These are phyloP conservation scores for Canis aureus DNA, from an alignment of 2,113 vertebrate species.

Conservation along the genomic window DNA sequence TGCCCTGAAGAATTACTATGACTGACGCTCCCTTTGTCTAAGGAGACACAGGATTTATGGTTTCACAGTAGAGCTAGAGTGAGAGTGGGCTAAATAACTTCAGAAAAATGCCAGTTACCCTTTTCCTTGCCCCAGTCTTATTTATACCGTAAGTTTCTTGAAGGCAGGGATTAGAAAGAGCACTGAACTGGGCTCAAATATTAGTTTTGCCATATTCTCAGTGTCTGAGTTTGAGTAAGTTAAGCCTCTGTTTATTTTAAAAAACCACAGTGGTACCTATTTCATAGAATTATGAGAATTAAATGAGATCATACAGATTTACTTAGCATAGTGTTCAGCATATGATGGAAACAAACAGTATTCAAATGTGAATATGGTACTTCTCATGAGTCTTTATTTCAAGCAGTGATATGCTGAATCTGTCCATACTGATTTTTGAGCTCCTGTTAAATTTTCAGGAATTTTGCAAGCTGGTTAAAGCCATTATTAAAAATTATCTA, in stretches of 20 bases:
- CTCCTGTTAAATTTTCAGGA: slow-evolving; percentile 49
- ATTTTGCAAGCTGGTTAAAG: background rate
- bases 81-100: background rate
- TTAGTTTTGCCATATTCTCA: slow-evolving; percentile 28
- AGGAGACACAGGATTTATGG: slow-evolving; percentile 37
- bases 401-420: background rate
- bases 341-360: slow-evolving; percentile 2
- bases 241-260: background rate
- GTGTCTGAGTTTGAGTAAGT: slow-evolving; percentile 23
- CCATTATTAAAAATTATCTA: slow-evolving; percentile 2
- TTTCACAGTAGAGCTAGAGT: slow-evolving; percentile 22
- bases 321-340: background rate
- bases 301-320: slow-evolving; percentile 44
- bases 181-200: background rate
- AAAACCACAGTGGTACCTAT: background rate
- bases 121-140: background rate
- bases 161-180: slow-evolving; percentile 12
- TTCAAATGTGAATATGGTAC: slow-evolving; percentile 38
- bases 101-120: background rate
- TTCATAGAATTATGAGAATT: background rate
- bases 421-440: background rate
- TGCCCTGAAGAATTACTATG: background rate
- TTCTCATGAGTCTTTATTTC: slow-evolving; percentile 23
- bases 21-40: slow-evolving; percentile 47
- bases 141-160: background rate